These are phyloP conservation scores for Sitobion miscanthi DNA, from an alignment of 1,140 invertebrate species.

Conservation along the genomic window DNA sequence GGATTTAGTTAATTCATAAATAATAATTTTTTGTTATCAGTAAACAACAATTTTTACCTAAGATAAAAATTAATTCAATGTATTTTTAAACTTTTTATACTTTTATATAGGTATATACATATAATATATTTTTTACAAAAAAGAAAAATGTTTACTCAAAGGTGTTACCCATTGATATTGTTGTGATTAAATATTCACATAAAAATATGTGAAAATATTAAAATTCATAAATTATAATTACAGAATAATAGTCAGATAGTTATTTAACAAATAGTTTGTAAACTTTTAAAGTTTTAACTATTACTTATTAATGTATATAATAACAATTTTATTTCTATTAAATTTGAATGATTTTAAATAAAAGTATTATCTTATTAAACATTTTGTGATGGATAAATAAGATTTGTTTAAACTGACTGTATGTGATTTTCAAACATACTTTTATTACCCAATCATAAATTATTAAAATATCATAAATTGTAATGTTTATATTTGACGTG, in stretches of 20 bases:
- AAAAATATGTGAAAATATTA: background rate
- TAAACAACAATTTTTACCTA: background rate
- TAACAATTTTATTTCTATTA: background rate
- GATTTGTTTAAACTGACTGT: background rate
- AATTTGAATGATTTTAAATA: background rate
- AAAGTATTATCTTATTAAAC: background rate
- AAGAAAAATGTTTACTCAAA: background rate
- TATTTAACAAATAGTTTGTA: background rate
- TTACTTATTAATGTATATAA: background rate
- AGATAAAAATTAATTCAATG: too few relatives aligned
- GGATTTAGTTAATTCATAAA: background rate
- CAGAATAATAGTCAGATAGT: background rate
- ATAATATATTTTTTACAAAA: background rate
- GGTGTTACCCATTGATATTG: background rate
- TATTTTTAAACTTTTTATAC: too few relatives aligned
- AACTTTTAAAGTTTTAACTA: background rate
- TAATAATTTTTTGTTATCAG: background rate
- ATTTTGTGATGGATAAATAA: background rate
- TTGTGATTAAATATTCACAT: background rate
- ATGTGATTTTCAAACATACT: background rate
- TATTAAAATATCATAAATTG: slow-evolving; percentile 23
- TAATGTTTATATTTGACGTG: background rate
- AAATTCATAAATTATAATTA: background rate
- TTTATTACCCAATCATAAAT: background rate
- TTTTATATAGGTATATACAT: too few relatives aligned